Evolutionary conservation across 2,888 invertebrate genomes (phyloP).

Genomic region (Leucoma salicis): DNA sequence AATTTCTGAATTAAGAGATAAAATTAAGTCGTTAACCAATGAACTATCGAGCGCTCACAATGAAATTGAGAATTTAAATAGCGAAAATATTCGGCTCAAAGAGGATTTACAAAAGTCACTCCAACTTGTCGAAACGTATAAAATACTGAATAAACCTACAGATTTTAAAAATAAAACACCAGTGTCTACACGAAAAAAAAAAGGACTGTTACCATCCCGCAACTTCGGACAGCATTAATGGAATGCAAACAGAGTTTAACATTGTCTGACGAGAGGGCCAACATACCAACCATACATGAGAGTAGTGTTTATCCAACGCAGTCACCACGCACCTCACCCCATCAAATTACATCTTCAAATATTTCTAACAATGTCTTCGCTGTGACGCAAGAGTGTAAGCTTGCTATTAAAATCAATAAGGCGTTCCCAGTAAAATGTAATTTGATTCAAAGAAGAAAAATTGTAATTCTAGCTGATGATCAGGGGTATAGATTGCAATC

Average conservation of each 20-base stretch:
- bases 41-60: neutral
- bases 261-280: no score
- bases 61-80: neutral
- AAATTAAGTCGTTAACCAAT: neutral
- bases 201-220: neutral
- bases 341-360: no score
- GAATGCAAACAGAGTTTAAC: neutral
- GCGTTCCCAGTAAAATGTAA: no score
- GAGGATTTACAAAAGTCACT: neutral
- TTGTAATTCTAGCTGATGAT: neutral
- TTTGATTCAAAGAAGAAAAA: neutral
- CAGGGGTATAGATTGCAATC: neutral
- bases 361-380: no score
- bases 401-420: no score
- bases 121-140: neutral
- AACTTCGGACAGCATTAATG: neutral
- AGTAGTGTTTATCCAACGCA: neutral
- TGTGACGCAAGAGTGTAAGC: no score
- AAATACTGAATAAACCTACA: neutral
- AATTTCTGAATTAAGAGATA: neutral
- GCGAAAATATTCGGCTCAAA: neutral
- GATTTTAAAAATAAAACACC: neutral
- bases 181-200: neutral
- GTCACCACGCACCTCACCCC: no score
- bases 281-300: no score